Evolutionary conservation across 2,888 invertebrate species (phyloP).

Genomic region (Eristalis arbustorum): DNA sequence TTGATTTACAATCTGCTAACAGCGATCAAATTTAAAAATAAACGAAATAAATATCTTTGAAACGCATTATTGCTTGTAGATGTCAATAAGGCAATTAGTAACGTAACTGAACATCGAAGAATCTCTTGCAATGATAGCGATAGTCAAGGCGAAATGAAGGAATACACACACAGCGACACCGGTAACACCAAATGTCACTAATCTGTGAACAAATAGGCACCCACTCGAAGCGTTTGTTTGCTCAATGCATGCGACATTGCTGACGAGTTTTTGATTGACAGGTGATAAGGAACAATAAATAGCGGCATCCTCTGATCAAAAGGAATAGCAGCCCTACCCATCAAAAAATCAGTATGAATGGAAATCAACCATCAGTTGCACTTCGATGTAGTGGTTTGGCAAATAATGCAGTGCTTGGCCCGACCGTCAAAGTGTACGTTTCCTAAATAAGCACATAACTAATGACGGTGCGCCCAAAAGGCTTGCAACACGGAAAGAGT

Average conservation of each 20-base stretch:
- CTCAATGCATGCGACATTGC: constrained; percentile 30
- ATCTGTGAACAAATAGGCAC: constrained; percentile 59
- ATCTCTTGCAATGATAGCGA: constrained; percentile 33
- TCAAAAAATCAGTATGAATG: constrained; percentile 1
- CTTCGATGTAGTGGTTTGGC: background rate
- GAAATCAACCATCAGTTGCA: constrained; percentile 6
- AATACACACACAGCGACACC: constrained; percentile 16
- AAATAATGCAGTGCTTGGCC: constrained; percentile 10
- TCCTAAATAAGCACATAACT: constrained; percentile 2
- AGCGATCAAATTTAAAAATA: constrained; percentile 39
- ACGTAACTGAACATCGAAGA: constrained; percentile 40
- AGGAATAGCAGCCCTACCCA: background rate
- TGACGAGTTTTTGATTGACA: constrained; percentile 72
- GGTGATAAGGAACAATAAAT: constrained; percentile 66
- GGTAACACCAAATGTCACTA: constrained; percentile 58
- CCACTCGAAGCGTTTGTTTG: constrained; percentile 58
- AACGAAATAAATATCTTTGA: constrained; percentile 46
- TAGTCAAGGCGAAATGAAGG: background rate
- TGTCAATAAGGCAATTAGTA: constrained; percentile 65
- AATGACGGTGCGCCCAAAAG: constrained; percentile 29
- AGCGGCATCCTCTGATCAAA: constrained; percentile 54
- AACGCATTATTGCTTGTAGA: constrained; percentile 47
- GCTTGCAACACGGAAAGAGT: background rate
- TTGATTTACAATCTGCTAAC: too few relatives aligned
- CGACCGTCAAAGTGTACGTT: constrained; percentile 14